Conservation (phyloP, 92 coral and sea anemone genomes). For the Parazoanthus darwini region DNA sequence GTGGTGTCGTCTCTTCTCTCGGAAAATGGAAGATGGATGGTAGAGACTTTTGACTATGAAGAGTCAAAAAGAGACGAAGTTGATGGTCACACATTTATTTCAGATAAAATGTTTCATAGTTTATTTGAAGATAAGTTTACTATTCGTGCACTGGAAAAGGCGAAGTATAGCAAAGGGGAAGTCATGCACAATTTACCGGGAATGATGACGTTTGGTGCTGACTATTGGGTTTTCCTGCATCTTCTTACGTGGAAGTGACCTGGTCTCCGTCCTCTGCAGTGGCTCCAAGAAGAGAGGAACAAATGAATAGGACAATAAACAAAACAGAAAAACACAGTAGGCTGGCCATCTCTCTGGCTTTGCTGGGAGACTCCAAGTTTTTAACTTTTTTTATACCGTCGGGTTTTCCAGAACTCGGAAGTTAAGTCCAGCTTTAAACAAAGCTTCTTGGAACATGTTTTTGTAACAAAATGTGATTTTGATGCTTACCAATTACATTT, state of each 20-base stretch:
- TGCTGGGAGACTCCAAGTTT: too few relatives aligned
- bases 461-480: too few relatives aligned
- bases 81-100: constrained; percentile 6
- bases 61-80: constrained; percentile 15
- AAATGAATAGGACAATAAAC: too few relatives aligned
- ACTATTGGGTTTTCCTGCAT: constrained; percentile 16
- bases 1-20: constrained; percentile 53
- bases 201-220: constrained; percentile 11
- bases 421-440: too few relatives aligned
- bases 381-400: too few relatives aligned
- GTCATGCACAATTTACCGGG: constrained; percentile 8
- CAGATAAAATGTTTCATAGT: constrained; percentile 14
- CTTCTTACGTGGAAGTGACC: constrained; percentile 18
- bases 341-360: too few relatives aligned
- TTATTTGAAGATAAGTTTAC: constrained; percentile 9
- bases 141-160: not conserved
- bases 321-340: too few relatives aligned
- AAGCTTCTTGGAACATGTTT: too few relatives aligned
- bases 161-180: constrained; percentile 1
- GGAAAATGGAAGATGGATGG: constrained; percentile 59
- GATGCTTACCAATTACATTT: too few relatives aligned
- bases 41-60: constrained; percentile 60
- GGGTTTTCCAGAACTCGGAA: too few relatives aligned
- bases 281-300: not conserved
- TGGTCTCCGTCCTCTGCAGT: not conserved